Conservation (phyloP, 2,113 vertebrate genomes). For the Oceanites oceanicus region DNA sequence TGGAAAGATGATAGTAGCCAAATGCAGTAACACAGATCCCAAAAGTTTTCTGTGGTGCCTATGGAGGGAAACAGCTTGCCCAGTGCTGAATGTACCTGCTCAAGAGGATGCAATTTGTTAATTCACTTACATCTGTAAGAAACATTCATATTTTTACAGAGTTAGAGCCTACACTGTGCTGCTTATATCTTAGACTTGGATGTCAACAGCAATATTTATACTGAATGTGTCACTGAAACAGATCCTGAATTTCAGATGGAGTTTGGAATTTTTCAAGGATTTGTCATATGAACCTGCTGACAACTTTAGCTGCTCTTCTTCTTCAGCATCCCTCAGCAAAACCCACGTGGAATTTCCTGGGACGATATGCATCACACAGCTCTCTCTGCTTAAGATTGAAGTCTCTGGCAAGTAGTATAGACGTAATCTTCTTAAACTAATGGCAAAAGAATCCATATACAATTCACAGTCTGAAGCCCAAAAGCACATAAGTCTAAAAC, state of each 20-base stretch:
- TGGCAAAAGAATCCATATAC: not conserved
- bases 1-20: not conserved
- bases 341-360: not conserved
- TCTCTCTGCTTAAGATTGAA: not conserved
- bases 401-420: not conserved
- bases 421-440: not conserved
- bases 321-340: not conserved
- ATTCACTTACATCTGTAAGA: not conserved
- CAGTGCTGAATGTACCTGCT: fast-evolving
- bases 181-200: not conserved
- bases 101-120: not conserved
- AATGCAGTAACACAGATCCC: not conserved
- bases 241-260: not conserved
- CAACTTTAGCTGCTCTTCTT: not conserved
- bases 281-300: not conserved
- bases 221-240: not conserved
- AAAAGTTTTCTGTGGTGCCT: not conserved
- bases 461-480: not conserved
- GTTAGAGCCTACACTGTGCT: not conserved
- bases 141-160: not conserved
- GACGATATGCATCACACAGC: not conserved
- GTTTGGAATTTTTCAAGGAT: not conserved
- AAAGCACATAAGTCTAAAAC: not conserved
- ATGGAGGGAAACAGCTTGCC: not conserved
- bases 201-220: not conserved